Percentiles rank a stretch among this genome's conserved stretches.
Evolutionary conservation across 2,113 vertebrate genomes (phyloP).

Genomic region (Eublepharis macularius): DNA sequence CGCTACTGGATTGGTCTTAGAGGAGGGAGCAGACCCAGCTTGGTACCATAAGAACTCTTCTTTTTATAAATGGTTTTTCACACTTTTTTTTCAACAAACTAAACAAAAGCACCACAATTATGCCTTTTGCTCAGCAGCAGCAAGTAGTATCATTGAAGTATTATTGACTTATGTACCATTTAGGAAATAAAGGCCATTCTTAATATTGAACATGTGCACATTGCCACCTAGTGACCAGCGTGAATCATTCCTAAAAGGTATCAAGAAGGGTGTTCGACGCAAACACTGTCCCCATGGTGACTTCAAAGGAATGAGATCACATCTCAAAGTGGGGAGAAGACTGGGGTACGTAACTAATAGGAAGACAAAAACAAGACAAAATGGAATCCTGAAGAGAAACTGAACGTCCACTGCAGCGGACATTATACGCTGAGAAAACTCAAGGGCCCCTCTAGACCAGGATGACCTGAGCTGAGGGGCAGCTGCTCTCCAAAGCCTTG

Average conservation of each 20-base stretch:
- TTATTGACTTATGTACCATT: fast-evolving
- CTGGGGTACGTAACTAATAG: too few relatives aligned
- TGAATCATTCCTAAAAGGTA: not conserved
- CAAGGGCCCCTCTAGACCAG: not conserved
- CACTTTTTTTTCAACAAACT: not conserved
- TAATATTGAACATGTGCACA: constrained; percentile 20
- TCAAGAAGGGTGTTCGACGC: not conserved
- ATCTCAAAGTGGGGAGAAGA: fast-evolving
- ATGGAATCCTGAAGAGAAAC: not conserved
- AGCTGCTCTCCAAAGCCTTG: not conserved
- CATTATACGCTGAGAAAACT: not conserved
- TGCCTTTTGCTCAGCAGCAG: not conserved
- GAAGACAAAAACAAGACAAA: not conserved
- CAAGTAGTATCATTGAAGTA: constrained; percentile 4
- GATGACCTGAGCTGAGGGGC: not conserved
- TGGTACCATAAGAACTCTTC: too few relatives aligned
- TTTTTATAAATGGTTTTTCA: too few relatives aligned
- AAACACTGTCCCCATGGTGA: too few relatives aligned
- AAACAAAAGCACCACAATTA: not conserved
- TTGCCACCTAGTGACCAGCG: constrained; percentile 55
- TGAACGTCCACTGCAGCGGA: not conserved
- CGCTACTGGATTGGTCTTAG: too few relatives aligned
- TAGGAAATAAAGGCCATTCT: not conserved
- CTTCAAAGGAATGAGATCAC: too few relatives aligned
- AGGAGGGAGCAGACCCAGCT: too few relatives aligned